Conservation (phyloP, 1,140 invertebrate species). For the Aradophagus sp. region DNA sequence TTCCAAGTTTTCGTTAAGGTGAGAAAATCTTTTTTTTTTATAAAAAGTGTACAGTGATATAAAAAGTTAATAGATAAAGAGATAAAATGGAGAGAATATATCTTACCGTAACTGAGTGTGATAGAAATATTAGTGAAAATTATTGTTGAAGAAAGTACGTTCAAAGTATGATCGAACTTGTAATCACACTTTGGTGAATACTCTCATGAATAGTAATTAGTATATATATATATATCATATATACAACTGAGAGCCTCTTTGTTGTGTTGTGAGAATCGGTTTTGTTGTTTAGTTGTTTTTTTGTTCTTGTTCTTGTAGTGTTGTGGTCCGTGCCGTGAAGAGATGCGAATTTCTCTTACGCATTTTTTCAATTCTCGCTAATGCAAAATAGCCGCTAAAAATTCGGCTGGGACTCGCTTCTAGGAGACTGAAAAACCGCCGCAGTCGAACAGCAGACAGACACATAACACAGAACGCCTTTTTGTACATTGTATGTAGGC, state of each 20-base stretch:
- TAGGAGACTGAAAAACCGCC: slow-evolving; percentile 34
- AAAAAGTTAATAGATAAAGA: slow-evolving; percentile 43
- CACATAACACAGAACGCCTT: slow-evolving; percentile 67
- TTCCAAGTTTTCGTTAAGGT: slow-evolving; percentile 5
- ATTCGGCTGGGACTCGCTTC: slow-evolving; percentile 69
- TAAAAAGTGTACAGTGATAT: slow-evolving; percentile 11
- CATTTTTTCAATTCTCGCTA: slow-evolving; percentile 3
- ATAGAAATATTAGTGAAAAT: slow-evolving; percentile 43
- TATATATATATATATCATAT: slow-evolving; percentile 12
- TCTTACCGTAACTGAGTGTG: slow-evolving; percentile 66
- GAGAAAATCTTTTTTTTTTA: not conserved
- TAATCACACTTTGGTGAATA: slow-evolving; percentile 26
- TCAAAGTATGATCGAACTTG: slow-evolving; percentile 16
- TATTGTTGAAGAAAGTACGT: slow-evolving; percentile 25
- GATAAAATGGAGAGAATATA: slow-evolving; percentile 56
- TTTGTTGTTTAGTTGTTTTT: slow-evolving; percentile 42
- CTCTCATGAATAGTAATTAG: not conserved
- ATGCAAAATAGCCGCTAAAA: slow-evolving; percentile 20
- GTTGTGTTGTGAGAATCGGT: slow-evolving; percentile 26
- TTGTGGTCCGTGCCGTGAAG: slow-evolving; percentile 26
- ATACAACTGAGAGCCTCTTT: slow-evolving; percentile 24
- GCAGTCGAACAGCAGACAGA: slow-evolving; percentile 67
- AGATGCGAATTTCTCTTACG: slow-evolving; percentile 31
- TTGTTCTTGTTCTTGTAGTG: slow-evolving; percentile 46
- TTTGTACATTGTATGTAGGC: slow-evolving; percentile 30